Base-by-base conservation (phyloP, 2,888 invertebrate species). In the Calameuta pallipes region DNA sequence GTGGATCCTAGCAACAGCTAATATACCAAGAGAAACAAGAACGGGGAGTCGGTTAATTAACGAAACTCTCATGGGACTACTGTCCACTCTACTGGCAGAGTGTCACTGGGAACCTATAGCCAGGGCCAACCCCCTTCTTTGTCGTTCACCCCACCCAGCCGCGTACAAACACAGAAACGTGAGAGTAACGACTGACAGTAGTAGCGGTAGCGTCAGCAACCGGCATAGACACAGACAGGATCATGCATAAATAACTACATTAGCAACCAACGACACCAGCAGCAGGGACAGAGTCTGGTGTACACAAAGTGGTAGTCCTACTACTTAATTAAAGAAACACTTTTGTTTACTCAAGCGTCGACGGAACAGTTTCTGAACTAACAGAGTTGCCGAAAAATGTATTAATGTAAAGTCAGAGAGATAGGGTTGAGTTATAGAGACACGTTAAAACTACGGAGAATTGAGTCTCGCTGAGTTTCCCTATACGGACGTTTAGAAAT, bases 41-140 rank as follows among this genome's bases (percentile, higher is more conserved):
- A 85, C 84, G 87, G 82, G 85, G 87, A 89, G 85, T 88, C 87
- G 88, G 89, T 90, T 90, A 90, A 88, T 88, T 88, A 90, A 90
- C 89, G 89, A 87, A 89, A 88, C 85, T 87, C 89, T 89, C 90
- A 88, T 88, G 90, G 90, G 89, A 89, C 82, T 80, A 85, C 82
- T 82, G 83, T 80, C 80, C 81, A 82, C 78, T 79, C 79, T 80
- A 79, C 81, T 73, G 56, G 56, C 23, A 56, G 23, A 56, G 9
- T 56, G 56, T 56, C 56, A 56, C 56, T 23, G 56, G 9, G 6
- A 56, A 56, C 56, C 56, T 56, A 56, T 23, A 56, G 56, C 56
- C 23, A 56, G 23, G 56, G 2, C 23, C 56, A 9, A 56, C 15
- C 9, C 74, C 33, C 56, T 70, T 76, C 69, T 73, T 76, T 74